These are phyloP conservation scores for Hypomecis atomaria DNA, from an alignment of 2,888 invertebrate species.

Conservation along the genomic window DNA sequence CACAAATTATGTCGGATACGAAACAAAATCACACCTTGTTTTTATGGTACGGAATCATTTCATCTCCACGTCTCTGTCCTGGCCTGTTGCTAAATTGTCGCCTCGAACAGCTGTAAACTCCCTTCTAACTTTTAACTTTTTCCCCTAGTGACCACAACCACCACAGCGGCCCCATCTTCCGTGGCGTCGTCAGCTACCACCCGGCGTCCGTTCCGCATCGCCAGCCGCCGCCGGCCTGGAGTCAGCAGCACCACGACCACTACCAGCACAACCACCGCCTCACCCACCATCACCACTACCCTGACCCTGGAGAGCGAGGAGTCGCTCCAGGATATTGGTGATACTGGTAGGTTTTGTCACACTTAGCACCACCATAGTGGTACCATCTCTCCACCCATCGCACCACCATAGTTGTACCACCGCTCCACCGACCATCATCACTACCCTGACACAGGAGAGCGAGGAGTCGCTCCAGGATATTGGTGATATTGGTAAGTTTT, in stretches of 20 bases:
- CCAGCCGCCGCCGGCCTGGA: constrained; percentile 57
- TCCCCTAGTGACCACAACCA: constrained; percentile 23
- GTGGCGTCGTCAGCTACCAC: constrained; percentile 43
- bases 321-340: constrained; percentile 68
- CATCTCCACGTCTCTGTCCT: no score
- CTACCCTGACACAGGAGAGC: constrained; percentile 55
- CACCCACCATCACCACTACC: constrained; percentile 52
- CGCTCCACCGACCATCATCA: constrained; percentile 49
- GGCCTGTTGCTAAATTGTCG: no score
- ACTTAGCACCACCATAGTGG: not conserved
- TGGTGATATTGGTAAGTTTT: constrained; percentile 64
- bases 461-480: constrained; percentile 72
- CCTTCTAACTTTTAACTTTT: not conserved
- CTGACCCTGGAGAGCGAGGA: constrained; percentile 63
- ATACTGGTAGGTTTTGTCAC: constrained; percentile 57
- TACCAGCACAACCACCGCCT: constrained; percentile 48
- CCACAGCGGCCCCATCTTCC: constrained; percentile 25
- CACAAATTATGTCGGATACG: no score
- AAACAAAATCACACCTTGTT: no score
- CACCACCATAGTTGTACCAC: no score
- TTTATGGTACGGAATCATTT: no score
- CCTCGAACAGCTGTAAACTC: not conserved
- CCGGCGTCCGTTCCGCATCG: constrained; percentile 34
- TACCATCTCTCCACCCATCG: no score
- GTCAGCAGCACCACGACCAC: constrained; percentile 45